Evolutionary conservation across 2,888 invertebrate species (phyloP).

Genomic region (Flexamia atlantica): DNA sequence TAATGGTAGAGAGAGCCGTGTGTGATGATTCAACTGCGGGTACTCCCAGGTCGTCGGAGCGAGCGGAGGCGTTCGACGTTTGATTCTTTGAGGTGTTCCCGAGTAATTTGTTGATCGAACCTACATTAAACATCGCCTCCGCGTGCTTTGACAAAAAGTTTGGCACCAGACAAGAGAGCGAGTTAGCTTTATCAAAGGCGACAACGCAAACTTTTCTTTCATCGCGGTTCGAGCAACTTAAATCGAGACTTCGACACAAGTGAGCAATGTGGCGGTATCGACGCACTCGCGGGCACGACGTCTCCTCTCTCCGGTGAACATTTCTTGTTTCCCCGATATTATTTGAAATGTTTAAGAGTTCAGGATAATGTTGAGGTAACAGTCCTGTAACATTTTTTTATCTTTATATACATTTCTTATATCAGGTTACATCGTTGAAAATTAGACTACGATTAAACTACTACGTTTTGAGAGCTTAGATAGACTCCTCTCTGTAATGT

Average conservation of each 20-base stretch:
- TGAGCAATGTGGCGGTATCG: slow-evolving; percentile 21
- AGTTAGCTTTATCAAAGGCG: slow-evolving; percentile 56
- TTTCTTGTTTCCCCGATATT: not conserved
- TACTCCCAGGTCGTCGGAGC: too few relatives aligned
- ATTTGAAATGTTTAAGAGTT: too few relatives aligned
- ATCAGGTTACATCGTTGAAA: too few relatives aligned
- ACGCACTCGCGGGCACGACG: not conserved
- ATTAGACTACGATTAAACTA: too few relatives aligned
- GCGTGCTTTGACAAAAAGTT: slow-evolving; percentile 56
- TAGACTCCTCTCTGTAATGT: too few relatives aligned
- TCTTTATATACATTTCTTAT: too few relatives aligned
- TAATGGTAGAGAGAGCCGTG: too few relatives aligned
- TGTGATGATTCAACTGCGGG: too few relatives aligned
- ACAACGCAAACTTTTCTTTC: slow-evolving; percentile 57
- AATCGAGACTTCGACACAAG: slow-evolving; percentile 38
- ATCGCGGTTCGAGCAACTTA: slow-evolving; percentile 52
- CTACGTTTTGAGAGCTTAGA: too few relatives aligned
- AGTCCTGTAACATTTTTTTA: too few relatives aligned
- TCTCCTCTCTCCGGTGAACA: not conserved
- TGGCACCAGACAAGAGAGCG: slow-evolving; percentile 25
- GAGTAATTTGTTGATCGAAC: slow-evolving; percentile 48
- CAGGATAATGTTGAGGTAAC: too few relatives aligned
- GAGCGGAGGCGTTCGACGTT: slow-evolving; percentile 14
- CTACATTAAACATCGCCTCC: slow-evolving; percentile 42
- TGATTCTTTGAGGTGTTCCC: slow-evolving; percentile 53